Base-by-base conservation (phyloP, 2,797 vertebrate species). In the Gambusia yucatana region DNA sequence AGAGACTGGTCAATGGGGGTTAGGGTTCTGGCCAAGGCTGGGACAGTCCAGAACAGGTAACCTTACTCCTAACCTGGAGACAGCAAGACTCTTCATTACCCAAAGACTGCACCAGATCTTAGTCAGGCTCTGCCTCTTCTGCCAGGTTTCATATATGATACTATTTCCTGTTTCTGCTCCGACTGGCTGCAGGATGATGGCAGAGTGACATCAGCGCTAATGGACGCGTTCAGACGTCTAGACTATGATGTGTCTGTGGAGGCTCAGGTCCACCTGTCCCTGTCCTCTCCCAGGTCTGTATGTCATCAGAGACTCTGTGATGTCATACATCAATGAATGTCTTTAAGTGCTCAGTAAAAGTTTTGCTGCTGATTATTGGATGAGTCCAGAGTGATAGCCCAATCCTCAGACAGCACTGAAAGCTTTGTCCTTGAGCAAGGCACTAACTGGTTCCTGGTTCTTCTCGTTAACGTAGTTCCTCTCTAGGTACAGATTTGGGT, bases 191-290 rank as follows among this genome's bases (percentile, higher is more conserved):
- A 92, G 77, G 88, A 86, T 3, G 70, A 74, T 0, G 50, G 77
- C 36, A 80, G 59, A 43, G 30, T 89, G 28, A 77, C 82, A 7
- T 75, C 89, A 14, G 92, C 91, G 0, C 80, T 95, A 82, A 50
- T 84, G 43, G 91, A 74, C 0, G 93, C 94, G 30, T 94, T 95
- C 83, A 75, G 82, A 75, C 91, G 93, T 50, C 91, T 95, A 6
- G 94, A 95, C 87, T 88, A 86, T 1, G 94, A 95, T 76, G 87
- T 95, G 28, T 94, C 94, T 2, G 85, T 93, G 67, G 94, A 95
- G 82, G 94, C 94, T 39, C 94, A 94, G 84, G 91, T 93, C 28
- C 84, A 93, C 77, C 78, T 89, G 77, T 92, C 87, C 33, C 52
- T 73, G 70, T 87, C 75, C 30, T 79, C 88, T 20, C 47, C 80